Percentiles rank a stretch among this genome's conserved stretches.
These are phyloP conservation scores for Liparis tanakae DNA, from an alignment of 2,797 vertebrate species.

Conservation along the genomic window DNA sequence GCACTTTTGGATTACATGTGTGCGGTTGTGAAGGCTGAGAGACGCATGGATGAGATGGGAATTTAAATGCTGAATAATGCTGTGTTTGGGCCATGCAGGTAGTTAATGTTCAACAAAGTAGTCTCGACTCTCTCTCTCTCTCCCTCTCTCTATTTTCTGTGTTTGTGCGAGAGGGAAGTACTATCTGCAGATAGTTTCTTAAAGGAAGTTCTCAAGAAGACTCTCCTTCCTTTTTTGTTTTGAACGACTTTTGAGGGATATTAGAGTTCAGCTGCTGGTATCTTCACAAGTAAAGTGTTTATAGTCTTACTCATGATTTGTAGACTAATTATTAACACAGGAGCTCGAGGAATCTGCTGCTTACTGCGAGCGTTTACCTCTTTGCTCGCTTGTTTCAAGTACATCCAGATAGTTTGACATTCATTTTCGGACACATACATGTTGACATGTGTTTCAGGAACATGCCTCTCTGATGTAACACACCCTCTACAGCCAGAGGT, in stretches of 20 bases:
- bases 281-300: neutral
- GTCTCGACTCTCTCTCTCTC: constrained; percentile 19
- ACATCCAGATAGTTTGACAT: constrained; percentile 28
- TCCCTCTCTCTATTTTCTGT: neutral
- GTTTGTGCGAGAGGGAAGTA: constrained; percentile 38
- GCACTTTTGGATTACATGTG: constrained; percentile 34
- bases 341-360: neutral
- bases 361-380: neutral
- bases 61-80: constrained; percentile 75
- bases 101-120: constrained; percentile 81
- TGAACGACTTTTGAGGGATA: neutral
- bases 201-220: constrained; percentile 74
- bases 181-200: constrained; percentile 54
- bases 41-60: constrained; percentile 65
- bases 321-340: neutral
- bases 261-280: neutral
- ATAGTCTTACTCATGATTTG: neutral
- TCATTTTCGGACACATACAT: constrained; percentile 5
- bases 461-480: constrained; percentile 1
- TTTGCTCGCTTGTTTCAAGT: constrained; percentile 4
- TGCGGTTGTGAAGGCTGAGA: constrained; percentile 44
- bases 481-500: constrained; percentile 24
- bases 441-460: constrained; percentile 17
- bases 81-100: constrained; percentile 59
- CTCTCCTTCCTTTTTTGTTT: constrained; percentile 33